A percentile compares a stretch with the other conserved stretches of the same genome.
Conservation (phyloP, 1,140 invertebrate species). For the Reticulitermes speratus region DNA sequence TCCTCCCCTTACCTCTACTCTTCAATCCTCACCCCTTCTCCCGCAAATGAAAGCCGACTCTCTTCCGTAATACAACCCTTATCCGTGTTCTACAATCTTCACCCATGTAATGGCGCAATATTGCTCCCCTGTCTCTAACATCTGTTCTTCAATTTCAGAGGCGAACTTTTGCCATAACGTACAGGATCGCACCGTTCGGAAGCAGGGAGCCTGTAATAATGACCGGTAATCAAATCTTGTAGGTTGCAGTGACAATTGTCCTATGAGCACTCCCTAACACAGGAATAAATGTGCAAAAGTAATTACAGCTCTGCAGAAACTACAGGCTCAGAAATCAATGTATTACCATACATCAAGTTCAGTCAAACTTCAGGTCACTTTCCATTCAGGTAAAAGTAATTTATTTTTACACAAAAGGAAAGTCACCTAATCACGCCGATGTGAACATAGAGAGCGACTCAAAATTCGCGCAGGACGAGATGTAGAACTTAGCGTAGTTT, state of each 20-base stretch:
- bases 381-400: too few relatives aligned
- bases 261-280: neutral
- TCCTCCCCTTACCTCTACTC: slow-evolving; percentile 1
- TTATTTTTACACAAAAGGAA: too few relatives aligned
- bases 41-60: neutral
- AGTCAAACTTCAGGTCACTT: too few relatives aligned
- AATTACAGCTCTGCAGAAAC: neutral
- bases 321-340: too few relatives aligned
- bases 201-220: neutral
- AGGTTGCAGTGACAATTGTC: neutral
- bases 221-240: neutral
- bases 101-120: neutral
- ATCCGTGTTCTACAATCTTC: neutral
- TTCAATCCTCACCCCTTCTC: neutral
- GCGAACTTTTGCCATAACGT: neutral
- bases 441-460: too few relatives aligned
- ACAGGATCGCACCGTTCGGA: neutral
- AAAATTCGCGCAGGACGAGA: too few relatives aligned
- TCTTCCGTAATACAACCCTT: neutral
- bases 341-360: too few relatives aligned
- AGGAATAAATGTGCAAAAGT: neutral
- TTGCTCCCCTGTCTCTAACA: neutral
- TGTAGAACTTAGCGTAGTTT: too few relatives aligned
- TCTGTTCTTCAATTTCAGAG: slow-evolving; percentile 4
- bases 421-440: too few relatives aligned